Evolutionary conservation across 2,797 vertebrate genomes (phyloP).

Genomic region (Mycteria americana): DNA sequence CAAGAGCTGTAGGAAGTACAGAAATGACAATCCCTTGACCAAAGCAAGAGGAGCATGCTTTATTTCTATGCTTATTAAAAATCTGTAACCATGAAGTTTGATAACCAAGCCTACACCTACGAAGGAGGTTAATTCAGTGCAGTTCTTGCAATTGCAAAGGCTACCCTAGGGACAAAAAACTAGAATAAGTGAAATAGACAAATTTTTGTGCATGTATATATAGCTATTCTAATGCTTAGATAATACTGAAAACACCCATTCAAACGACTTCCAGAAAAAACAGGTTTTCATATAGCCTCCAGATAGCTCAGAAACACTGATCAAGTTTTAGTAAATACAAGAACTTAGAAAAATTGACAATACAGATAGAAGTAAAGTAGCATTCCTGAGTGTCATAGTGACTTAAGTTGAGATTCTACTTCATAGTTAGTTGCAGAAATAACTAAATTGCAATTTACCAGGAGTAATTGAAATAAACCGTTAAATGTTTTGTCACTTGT

Average conservation of each 20-base stretch:
- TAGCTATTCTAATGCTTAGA: background rate
- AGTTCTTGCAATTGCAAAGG: background rate
- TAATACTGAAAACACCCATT: background rate
- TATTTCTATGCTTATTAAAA: background rate
- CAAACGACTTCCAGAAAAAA: background rate
- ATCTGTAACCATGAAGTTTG: background rate
- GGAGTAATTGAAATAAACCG: background rate
- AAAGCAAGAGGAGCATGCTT: background rate
- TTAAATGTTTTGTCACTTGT: background rate
- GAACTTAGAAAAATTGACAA: background rate
- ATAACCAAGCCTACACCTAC: background rate
- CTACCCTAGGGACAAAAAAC: background rate
- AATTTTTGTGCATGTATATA: background rate
- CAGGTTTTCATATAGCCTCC: background rate
- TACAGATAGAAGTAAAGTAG: no score
- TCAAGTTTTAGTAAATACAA: background rate
- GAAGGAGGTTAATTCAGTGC: background rate
- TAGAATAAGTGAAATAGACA: background rate
- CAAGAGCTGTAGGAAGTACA: background rate
- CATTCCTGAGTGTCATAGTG: background rate
- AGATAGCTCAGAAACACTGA: background rate
- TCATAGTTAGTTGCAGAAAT: background rate
- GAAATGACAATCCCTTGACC: background rate
- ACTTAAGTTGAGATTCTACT: background rate
- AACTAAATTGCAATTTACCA: background rate